These are phyloP conservation scores for Lutjanus campechanus DNA, from an alignment of 2,797 vertebrate genomes.

Conservation along the genomic window DNA sequence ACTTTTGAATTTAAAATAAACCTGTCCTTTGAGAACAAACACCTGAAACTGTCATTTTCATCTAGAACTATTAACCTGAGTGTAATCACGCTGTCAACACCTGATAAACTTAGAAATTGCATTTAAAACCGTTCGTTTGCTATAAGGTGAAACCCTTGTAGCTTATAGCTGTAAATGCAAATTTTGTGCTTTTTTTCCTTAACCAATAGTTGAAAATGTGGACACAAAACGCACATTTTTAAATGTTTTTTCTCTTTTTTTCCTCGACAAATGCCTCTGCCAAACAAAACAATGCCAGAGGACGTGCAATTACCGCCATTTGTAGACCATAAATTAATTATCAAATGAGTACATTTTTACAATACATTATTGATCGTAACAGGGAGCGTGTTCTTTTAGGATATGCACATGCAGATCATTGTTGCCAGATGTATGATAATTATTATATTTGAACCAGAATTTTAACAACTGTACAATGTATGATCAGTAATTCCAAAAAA, in stretches of 20 bases:
- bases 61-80: neutral
- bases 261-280: too few relatives aligned
- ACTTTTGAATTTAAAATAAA: neutral
- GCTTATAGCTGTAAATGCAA: neutral
- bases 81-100: neutral
- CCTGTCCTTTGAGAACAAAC: neutral
- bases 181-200: too few relatives aligned
- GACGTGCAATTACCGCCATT: too few relatives aligned
- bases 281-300: too few relatives aligned
- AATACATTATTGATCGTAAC: neutral
- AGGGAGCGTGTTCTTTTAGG: neutral
- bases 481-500: too few relatives aligned
- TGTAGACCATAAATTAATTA: too few relatives aligned
- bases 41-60: neutral
- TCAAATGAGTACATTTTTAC: neutral
- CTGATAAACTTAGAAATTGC: neutral
- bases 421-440: too few relatives aligned
- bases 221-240: too few relatives aligned
- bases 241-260: too few relatives aligned
- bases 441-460: too few relatives aligned
- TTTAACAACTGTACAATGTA: too few relatives aligned
- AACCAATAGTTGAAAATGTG: too few relatives aligned
- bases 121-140: neutral
- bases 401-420: neutral
- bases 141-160: neutral